Percentiles rank a stretch among this genome's conserved stretches.
Conservation (phyloP, 2,888 invertebrate genomes). For the Marronus borbonicus region DNA sequence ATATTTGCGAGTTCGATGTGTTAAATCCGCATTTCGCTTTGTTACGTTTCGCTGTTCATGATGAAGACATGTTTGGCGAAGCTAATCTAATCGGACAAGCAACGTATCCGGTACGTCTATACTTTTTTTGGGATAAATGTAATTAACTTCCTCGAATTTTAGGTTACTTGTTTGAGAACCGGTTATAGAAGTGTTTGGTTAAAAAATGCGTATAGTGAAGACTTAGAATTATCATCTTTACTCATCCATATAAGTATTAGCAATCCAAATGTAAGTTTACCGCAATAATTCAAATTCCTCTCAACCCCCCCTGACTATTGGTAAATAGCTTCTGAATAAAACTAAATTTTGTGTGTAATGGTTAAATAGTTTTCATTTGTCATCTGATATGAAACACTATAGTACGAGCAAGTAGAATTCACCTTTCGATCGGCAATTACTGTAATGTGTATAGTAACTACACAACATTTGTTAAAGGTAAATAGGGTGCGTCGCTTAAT, state of each 20-base stretch:
- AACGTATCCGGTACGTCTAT: slow-evolving; percentile 83
- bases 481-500: too few species aligned
- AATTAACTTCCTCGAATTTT: slow-evolving; percentile 57
- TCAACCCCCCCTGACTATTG: neutral
- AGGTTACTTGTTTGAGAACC: slow-evolving; percentile 82
- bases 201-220: slow-evolving; percentile 92
- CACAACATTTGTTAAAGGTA: too few species aligned
- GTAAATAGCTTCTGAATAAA: neutral
- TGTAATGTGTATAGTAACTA: too few species aligned
- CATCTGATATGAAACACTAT: too few species aligned
- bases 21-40: slow-evolving; percentile 88
- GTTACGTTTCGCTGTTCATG: slow-evolving; percentile 90
- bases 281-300: neutral
- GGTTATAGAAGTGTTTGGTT: slow-evolving; percentile 95
- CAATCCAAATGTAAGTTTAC: slow-evolving; percentile 66
- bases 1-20: slow-evolving; percentile 87
- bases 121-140: neutral
- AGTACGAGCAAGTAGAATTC: too few species aligned
- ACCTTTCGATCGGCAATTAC: too few species aligned
- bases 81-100: slow-evolving; percentile 97
- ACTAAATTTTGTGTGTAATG: too few species aligned
- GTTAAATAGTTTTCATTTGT: too few species aligned
- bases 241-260: slow-evolving; percentile 85
- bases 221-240: slow-evolving; percentile 91
- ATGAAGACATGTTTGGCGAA: slow-evolving; percentile 98